Evolutionary conservation across 2,888 invertebrate genomes (phyloP).

Genomic region (Cordilura impudica): DNA sequence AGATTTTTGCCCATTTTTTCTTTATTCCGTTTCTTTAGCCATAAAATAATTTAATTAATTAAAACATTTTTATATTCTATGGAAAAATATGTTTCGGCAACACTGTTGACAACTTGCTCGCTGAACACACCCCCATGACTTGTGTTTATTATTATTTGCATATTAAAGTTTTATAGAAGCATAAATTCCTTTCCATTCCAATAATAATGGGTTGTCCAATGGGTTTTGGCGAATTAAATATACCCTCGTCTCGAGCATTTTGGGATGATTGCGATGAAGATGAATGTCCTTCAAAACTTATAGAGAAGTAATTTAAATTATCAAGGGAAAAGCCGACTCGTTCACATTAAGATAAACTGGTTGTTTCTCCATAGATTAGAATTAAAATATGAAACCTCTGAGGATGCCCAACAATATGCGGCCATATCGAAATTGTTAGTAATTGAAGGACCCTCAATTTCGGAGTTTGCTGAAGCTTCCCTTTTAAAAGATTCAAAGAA

Average conservation of each 20-base stretch:
- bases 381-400: constrained; percentile 63
- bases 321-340: no score
- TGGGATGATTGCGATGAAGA: constrained; percentile 77
- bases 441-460: constrained; percentile 71
- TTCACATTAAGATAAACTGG: no score
- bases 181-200: background rate
- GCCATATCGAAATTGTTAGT: constrained; percentile 68
- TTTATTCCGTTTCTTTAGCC: no score
- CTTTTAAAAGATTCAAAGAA: constrained; percentile 64
- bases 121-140: constrained; percentile 51
- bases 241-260: constrained; percentile 77
- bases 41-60: no score
- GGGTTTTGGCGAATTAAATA: constrained; percentile 76
- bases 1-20: no score
- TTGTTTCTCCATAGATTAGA: constrained; percentile 62
- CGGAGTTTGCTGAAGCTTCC: constrained; percentile 69
- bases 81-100: no score
- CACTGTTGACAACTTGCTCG: background rate
- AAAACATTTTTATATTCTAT: no score
- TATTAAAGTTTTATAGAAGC: constrained; percentile 1
- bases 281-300: constrained; percentile 65
- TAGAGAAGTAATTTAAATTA: constrained; percentile 66
- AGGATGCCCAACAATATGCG: constrained; percentile 11
- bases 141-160: constrained; percentile 46
- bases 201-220: constrained; percentile 71